Evolutionary conservation across 1,140 invertebrate species (phyloP).

Genomic region (Lamellibrachia luymesi): DNA sequence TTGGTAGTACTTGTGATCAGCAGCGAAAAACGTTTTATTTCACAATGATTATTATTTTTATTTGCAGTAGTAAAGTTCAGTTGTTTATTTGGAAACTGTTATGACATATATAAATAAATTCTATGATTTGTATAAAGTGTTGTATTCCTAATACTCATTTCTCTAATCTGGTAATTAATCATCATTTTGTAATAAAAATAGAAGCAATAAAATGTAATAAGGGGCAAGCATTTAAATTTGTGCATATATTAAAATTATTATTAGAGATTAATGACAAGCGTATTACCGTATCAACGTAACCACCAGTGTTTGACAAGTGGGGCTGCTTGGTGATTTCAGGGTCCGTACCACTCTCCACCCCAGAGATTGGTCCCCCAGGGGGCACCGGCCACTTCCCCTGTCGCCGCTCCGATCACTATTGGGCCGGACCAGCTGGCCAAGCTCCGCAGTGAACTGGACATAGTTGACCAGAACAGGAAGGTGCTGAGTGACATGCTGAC

Average conservation of each 20-base stretch:
- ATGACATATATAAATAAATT: neutral
- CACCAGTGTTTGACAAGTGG: neutral
- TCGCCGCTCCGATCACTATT: constrained; percentile 24
- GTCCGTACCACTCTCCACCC: neutral
- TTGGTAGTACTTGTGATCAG: too few relatives aligned
- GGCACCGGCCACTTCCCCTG: neutral
- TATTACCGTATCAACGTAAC: neutral
- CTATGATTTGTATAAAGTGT: too few relatives aligned
- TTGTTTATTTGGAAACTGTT: neutral
- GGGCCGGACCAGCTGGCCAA: constrained; percentile 77
- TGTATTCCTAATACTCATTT: too few relatives aligned
- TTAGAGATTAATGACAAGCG: neutral
- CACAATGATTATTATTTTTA: neutral
- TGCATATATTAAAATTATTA: neutral
- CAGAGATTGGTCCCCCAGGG: neutral
- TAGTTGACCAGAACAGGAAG: constrained; percentile 90
- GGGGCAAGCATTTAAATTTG: neutral
- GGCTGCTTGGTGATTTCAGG: neutral
- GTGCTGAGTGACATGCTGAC: constrained; percentile 93
- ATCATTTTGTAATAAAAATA: neutral
- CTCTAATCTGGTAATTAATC: neutral
- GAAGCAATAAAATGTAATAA: neutral
- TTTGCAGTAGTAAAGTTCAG: neutral
- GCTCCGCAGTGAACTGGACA: constrained; percentile 83
- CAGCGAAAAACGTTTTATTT: neutral